A percentile compares a stretch with the other conserved stretches of the same genome.
Evolutionary conservation across 2,113 vertebrate species (phyloP).

Genomic region (Siphamia tubifer): DNA sequence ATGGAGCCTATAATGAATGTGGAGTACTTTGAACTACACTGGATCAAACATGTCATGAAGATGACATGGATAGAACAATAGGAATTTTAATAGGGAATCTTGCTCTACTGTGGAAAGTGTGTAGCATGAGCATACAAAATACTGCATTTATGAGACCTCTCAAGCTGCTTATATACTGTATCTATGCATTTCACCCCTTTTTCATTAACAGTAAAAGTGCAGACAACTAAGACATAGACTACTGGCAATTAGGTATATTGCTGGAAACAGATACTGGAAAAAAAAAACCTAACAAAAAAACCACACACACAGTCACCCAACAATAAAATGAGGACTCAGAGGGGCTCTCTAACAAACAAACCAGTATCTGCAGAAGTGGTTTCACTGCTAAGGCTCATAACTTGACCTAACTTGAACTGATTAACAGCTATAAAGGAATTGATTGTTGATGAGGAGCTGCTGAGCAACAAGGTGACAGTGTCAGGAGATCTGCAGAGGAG

Average conservation of each 20-base stretch:
- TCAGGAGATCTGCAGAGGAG: constrained; percentile 21
- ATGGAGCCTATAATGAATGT: constrained; percentile 32
- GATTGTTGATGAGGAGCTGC: constrained; percentile 36
- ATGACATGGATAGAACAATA: constrained; percentile 34
- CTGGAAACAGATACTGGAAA: constrained; percentile 18
- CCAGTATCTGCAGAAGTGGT: constrained; percentile 4
- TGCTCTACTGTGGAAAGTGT: neutral
- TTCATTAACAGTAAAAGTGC: too few species aligned
- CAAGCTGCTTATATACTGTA: neutral
- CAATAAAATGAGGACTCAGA: neutral
- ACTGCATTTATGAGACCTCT: constrained; percentile 9
- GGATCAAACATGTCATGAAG: constrained; percentile 37
- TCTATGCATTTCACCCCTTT: neutral
- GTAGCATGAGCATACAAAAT: neutral
- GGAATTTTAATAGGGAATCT: constrained; percentile 28
- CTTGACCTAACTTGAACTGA: neutral
- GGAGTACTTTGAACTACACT: constrained; percentile 37
- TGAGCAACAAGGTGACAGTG: constrained; percentile 19
- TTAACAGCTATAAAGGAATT: constrained; percentile 16
- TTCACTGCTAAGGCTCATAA: neutral
- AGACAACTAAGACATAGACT: neutral
- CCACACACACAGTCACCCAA: too few species aligned
- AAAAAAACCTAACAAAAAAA: neutral
- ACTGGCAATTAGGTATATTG: constrained; percentile 2
- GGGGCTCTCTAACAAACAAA: constrained; percentile 10